Base-by-base conservation (phyloP, 2,888 invertebrate species). In the Platerodrilus igneus region DNA sequence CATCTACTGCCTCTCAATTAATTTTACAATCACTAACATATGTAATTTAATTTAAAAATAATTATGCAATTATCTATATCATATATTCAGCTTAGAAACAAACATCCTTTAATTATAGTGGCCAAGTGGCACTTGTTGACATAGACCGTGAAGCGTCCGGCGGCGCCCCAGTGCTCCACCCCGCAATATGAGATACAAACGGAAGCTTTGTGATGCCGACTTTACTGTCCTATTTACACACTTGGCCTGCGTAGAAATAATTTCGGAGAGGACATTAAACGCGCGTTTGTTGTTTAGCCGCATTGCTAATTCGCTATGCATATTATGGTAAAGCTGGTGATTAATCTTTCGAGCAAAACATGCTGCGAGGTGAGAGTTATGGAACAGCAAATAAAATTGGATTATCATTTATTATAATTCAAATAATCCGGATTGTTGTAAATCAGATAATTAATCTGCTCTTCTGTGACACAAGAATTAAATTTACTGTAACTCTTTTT, bases 101-200 rank as follows among this genome's bases (percentile, higher is more conserved):
- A n/a, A n/a, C n/a, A n/a, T n/a, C n/a, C n/a, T n/a, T n/a, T n/a
- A n/a, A n/a, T n/a, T n/a, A n/a, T n/a, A n/a, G n/a, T n/a, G n/a
- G n/a, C 21, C 16, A 25, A 30, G 37, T 30, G 19, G 34, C 18
- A 20, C 36, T 33, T n/a, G 30, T 45, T 32, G 45, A 49, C 50
- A 48, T 54, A 63, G 65, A 65, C 64, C 63, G 62, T 63, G 57
- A 57, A 62, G 31, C 9, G 13, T 51, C 52, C 47, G 49, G 54
- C 56, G 64, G 66, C 66, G 64, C 65, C 66, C 59, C 29, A 41
- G 58, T 64, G 63, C 66, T 60, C 66, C 66, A 59, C 66, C 66
- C 62, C 49, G 58, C 59, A 63, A 64, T 60, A 57, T 52, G 63
- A 63, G 56, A 46, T 36, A 44, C 36, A 44, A 40, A 37, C 43